A percentile compares a stretch with the other conserved stretches of the same genome.
Evolutionary conservation across 2,888 invertebrate species (phyloP).

Genomic region (Lysandra coridon): DNA sequence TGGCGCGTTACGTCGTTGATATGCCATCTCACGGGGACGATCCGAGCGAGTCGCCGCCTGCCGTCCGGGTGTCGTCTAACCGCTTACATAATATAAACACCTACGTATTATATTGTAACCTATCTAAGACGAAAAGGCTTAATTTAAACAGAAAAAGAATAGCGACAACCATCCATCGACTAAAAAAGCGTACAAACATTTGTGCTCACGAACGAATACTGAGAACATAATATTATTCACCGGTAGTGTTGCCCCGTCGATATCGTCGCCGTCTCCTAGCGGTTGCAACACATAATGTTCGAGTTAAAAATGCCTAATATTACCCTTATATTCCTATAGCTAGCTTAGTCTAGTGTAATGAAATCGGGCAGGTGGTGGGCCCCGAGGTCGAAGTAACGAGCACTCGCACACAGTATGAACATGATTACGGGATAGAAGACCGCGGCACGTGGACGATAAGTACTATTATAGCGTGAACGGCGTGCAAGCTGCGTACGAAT

Average conservation of each 20-base stretch:
- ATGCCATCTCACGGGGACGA: conserved; percentile 38
- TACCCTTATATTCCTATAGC: conserved; percentile 64
- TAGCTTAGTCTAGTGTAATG: conserved; percentile 68
- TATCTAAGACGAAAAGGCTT: conserved; percentile 74
- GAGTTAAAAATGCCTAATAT: conserved; percentile 70
- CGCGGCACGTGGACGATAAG: conserved; percentile 41
- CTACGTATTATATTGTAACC: conserved; percentile 67
- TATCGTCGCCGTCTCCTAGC: conserved; percentile 50
- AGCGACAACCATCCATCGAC: conserved; percentile 64
- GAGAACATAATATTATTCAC: conserved; percentile 50
- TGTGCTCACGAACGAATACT: conserved; percentile 68
- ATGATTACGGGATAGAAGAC: conserved; percentile 33
- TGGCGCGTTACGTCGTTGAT: conserved; percentile 38
- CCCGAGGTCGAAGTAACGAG: conserved; percentile 35
- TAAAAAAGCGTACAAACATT: conserved; percentile 52
- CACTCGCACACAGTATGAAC: conserved; percentile 37
- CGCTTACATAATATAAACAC: conserved; percentile 63
- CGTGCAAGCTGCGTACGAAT: conserved; percentile 40
- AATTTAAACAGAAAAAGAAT: conserved; percentile 53
- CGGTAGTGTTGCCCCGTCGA: conserved; percentile 54
- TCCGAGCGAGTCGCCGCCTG: conserved; percentile 21
- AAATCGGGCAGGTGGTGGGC: conserved; percentile 48
- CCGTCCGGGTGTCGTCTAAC: conserved; percentile 45
- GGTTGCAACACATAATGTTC: conserved; percentile 65
- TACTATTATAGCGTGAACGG: conserved; percentile 41